These are phyloP conservation scores for Riparia riparia DNA, from an alignment of 2,113 vertebrate genomes.

Conservation along the genomic window DNA sequence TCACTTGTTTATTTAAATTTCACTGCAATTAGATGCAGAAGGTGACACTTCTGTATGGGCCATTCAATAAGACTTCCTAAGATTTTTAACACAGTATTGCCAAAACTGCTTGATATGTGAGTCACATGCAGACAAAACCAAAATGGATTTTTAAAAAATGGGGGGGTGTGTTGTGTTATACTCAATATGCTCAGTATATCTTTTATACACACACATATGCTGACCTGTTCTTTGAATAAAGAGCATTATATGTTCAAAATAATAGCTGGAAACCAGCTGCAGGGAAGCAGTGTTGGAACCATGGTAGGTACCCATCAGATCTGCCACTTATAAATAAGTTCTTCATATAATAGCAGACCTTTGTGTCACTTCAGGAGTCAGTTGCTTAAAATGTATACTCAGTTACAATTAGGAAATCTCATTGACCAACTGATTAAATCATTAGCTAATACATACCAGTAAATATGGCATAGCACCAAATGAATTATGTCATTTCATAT, in stretches of 20 bases:
- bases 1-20: neutral
- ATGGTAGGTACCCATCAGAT: neutral
- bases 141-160: neutral
- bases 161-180: rapidly evolving
- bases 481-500: neutral
- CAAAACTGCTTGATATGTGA: neutral
- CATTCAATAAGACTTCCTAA: neutral
- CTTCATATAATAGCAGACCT: neutral
- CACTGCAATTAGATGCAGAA: neutral
- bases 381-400: neutral
- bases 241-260: neutral
- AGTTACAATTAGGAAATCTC: neutral
- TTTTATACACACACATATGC: neutral
- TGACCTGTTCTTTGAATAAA: neutral
- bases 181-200: neutral
- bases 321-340: neutral
- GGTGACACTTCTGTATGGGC: neutral
- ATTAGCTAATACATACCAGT: neutral
- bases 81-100: neutral
- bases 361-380: neutral
- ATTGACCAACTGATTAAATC: neutral
- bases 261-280: neutral
- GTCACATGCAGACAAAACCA: neutral
- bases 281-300: neutral
- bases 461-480: neutral